Percentiles rank a stretch among this genome's conserved stretches.
Conservation (phyloP, 2,113 vertebrate species). For the Balaenoptera acutorostrata region DNA sequence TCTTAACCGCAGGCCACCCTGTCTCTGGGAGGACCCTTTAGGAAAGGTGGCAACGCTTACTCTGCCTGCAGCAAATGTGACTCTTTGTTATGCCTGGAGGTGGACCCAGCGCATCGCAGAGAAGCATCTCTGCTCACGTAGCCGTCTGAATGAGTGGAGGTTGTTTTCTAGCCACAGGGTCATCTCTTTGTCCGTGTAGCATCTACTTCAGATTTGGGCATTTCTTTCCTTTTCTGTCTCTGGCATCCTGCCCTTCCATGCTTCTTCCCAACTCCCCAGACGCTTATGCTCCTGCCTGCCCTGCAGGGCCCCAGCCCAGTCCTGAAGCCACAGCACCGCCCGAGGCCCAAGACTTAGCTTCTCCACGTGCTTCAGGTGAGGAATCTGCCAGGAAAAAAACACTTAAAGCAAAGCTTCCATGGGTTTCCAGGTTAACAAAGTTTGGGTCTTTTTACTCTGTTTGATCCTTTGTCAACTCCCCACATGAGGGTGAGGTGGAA, state of each 20-base stretch:
- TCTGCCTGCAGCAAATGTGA: neutral
- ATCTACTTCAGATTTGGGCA: neutral
- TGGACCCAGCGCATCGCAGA: fast-evolving
- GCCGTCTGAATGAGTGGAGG: fast-evolving
- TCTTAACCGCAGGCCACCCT: fast-evolving
- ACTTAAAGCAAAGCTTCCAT: neutral
- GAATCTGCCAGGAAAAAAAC: neutral
- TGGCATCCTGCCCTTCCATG: neutral
- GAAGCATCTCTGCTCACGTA: fast-evolving
- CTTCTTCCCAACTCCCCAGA: fast-evolving
- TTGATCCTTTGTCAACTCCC: too few species aligned
- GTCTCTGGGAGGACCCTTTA: neutral
- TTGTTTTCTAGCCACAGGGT: too few species aligned
- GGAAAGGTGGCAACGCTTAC: fast-evolving
- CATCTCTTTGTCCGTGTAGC: fast-evolving
- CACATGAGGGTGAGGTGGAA: fast-evolving
- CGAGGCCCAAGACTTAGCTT: neutral
- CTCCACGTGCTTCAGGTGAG: neutral
- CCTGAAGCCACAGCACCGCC: fast-evolving
- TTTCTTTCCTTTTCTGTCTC: neutral
- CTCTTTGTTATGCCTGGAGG: too few species aligned
- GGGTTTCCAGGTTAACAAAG: fast-evolving
- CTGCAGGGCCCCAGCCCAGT: neutral
- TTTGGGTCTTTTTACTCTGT: neutral
- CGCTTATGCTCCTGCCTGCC: fast-evolving